A percentile compares a stretch with the other conserved stretches of the same genome.
Conservation (phyloP, 2,113 vertebrate genomes). For the Psammodynastes pulverulentus region DNA sequence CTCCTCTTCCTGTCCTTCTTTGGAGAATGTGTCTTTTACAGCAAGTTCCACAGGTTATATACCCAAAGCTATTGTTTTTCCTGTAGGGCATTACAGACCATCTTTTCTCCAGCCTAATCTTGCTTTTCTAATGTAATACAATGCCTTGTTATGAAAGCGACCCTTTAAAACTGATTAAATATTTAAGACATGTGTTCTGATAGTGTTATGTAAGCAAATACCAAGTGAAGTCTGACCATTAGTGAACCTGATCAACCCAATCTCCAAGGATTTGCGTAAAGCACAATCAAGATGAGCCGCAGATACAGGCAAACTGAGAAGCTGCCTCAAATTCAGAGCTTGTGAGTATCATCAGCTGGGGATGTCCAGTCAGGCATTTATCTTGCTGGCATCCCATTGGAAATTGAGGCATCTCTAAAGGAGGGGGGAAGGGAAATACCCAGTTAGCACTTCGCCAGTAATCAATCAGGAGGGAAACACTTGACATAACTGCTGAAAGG, state of each 20-base stretch:
- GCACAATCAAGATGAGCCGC: slow-evolving; percentile 20
- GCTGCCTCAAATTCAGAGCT: slow-evolving; percentile 18
- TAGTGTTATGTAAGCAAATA: slow-evolving; percentile 70
- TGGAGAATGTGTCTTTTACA: slow-evolving; percentile 1
- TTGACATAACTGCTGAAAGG: slow-evolving; percentile 51
- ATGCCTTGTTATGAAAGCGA: slow-evolving; percentile 52
- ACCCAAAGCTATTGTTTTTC: slow-evolving; percentile 32
- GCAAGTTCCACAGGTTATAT: slow-evolving; percentile 10
- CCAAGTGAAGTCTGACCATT: slow-evolving; percentile 46
- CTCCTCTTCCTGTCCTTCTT: background rate
- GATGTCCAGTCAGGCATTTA: background rate
- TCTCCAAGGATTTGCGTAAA: slow-evolving; percentile 42
- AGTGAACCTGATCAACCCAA: slow-evolving; percentile 59
- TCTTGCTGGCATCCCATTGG: background rate
- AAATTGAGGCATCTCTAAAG: slow-evolving; percentile 11
- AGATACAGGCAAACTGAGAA: slow-evolving; percentile 1
- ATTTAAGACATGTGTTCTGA: slow-evolving; percentile 65
- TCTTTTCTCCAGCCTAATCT: slow-evolving; percentile 40
- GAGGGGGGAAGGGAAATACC: slow-evolving; percentile 6
- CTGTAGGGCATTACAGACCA: slow-evolving; percentile 18
- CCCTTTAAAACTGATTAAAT: slow-evolving; percentile 66
- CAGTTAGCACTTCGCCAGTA: slow-evolving; percentile 56
- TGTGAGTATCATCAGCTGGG: background rate
- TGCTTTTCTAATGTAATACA: slow-evolving; percentile 34
- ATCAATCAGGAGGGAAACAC: slow-evolving; percentile 54